phyloP scores from a whole-genome alignment of 2,797 vertebrate species.

The Tachyglossus aculeatus region DNA sequence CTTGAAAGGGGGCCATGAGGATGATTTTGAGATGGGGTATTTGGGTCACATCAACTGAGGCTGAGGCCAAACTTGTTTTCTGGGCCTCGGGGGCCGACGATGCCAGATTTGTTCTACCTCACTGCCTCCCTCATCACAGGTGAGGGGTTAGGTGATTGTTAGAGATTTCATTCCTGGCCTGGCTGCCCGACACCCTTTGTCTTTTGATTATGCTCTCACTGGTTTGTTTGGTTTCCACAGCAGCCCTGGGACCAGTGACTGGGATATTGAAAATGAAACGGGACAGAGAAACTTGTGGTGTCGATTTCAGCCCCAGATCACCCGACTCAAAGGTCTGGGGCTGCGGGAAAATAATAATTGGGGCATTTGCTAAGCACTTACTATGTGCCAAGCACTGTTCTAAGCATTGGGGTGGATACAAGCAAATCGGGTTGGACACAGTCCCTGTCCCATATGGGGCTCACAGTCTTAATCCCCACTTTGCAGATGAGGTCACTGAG shows the following conservation, averaged over 20 bases:
- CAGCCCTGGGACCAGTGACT: background rate
- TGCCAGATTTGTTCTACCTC: background rate
- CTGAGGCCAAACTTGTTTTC: slow-evolving; percentile 17
- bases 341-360: too few species aligned
- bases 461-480: too few species aligned
- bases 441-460: too few species aligned
- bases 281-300: too few species aligned
- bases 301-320: too few species aligned
- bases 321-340: too few species aligned
- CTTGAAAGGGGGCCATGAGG: slow-evolving; percentile 7
- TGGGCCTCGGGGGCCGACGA: background rate
- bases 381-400: too few species aligned
- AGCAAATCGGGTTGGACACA: too few species aligned
- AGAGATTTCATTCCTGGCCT: background rate
- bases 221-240: background rate
- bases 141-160: slow-evolving; percentile 30
- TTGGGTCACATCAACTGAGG: background rate
- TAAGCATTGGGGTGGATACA: too few species aligned
- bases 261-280: background rate
- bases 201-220: background rate
- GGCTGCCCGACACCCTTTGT: too few species aligned
- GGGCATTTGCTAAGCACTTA: too few species aligned
- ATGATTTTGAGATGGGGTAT: slow-evolving; percentile 10
- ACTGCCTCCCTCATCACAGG: background rate
- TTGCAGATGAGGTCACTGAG: too few species aligned